Base-by-base conservation (phyloP, 2,888 invertebrate genomes). In the Linnaemya tessellans region DNA sequence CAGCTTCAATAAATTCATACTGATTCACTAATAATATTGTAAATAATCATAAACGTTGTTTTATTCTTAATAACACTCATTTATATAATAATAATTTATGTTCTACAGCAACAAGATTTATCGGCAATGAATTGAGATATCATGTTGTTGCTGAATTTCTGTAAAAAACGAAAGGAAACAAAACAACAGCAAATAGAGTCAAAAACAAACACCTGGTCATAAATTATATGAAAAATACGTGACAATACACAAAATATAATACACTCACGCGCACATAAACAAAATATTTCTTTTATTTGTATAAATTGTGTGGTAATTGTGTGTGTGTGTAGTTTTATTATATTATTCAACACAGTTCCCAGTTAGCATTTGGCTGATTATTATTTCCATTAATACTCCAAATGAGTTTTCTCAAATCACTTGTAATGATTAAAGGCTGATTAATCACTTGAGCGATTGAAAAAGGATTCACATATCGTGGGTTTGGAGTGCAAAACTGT, bases 171-270 rank as follows among this genome's bases (percentile, higher is more conserved):
- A 25, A 68, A 68, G 46, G 18, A 22, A 68, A 35, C 38, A 43
- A 56, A 7, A 60, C 41, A 22, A 15, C 70, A 70, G 51, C 64
- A 64, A 64, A 71, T 60, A 18, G 68, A 84, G 64, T 84, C 84
- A 84, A 70, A 75, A 71, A 75, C 84, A 80, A 71, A 43, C 80
- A 84, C 74, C 84, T 80, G 84, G 49, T 70, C 70, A 84, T 84
- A 84, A 84, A 84, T 84, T 80, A 75, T 74, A 84, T 58, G 64
- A 84, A 80, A 70, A 75, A 15, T 80, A 84, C 84, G 84, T 84
- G 84, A 80, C 70, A 80, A 74, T 65, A 80, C 70, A 75, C 18
- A 15, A 79, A 64, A 71, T 58, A 43, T 35, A 46, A 64, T 11
- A 51, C 74, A 25, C 74, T 18, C 49, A 18, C 20, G 30, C 30